Conservation (phyloP, 2,888 invertebrate genomes). For the Ormyrus rosae region DNA sequence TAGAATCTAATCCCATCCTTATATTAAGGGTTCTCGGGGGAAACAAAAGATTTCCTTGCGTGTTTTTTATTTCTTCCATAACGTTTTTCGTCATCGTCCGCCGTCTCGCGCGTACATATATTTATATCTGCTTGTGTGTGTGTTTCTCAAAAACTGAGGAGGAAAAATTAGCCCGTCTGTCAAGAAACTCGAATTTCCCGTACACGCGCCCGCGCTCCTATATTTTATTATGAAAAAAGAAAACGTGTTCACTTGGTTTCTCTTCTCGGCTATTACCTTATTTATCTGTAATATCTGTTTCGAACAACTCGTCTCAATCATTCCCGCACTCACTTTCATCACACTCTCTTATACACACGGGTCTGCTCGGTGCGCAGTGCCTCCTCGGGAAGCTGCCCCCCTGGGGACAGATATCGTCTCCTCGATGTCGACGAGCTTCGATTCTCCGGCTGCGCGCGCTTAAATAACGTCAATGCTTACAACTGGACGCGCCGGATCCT, state of each 20-base stretch:
- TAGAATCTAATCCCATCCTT: conserved; percentile 48
- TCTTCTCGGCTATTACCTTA: conserved; percentile 39
- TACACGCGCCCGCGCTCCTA: conserved; percentile 49
- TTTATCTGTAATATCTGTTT: background rate
- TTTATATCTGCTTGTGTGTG: too few relatives aligned
- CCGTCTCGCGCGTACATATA: too few relatives aligned
- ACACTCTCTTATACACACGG: background rate
- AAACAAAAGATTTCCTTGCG: conserved; percentile 3
- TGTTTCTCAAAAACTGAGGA: background rate
- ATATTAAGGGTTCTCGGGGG: conserved; percentile 13
- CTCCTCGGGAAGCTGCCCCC: background rate
- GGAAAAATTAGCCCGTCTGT: conserved; percentile 42
- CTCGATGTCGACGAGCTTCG: too few relatives aligned
- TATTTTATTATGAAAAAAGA: conserved; percentile 2
- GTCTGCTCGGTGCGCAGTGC: background rate
- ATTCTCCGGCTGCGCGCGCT: conserved; percentile 4
- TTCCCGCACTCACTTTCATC: background rate
- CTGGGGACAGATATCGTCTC: too few relatives aligned
- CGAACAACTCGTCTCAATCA: background rate
- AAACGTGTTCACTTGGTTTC: conserved; percentile 43
- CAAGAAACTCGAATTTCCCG: conserved; percentile 48
- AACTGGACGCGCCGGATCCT: conserved; percentile 2
- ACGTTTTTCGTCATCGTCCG: background rate
- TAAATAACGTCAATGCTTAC: conserved; percentile 25
- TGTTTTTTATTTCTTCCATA: background rate